Conservation (phyloP, 2,888 invertebrate genomes). For the Orchestes rusci region DNA sequence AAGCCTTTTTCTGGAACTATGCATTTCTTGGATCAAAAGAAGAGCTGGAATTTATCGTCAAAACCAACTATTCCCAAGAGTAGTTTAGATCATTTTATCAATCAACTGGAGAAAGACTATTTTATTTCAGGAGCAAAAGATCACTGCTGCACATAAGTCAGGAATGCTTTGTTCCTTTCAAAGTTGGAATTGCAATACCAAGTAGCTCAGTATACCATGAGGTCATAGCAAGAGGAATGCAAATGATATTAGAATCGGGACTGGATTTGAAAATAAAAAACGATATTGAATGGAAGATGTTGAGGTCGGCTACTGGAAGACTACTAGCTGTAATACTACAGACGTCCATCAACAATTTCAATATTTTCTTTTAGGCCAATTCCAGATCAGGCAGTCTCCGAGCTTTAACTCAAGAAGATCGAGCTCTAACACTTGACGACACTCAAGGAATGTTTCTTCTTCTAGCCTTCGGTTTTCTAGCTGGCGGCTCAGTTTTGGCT, state of each 20-base stretch:
- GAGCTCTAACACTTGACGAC: slow-evolving; percentile 69
- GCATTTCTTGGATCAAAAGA: slow-evolving; percentile 68
- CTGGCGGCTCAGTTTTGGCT: slow-evolving; percentile 55
- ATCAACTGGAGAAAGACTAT: no score
- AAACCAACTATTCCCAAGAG: slow-evolving; percentile 62
- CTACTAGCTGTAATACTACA: slow-evolving; percentile 51
- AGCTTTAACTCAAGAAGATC: slow-evolving; percentile 53
- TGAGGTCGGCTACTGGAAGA: slow-evolving; percentile 55
- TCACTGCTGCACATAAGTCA: slow-evolving; percentile 63
- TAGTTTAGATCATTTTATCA: slow-evolving; percentile 34
- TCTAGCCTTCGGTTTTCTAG: slow-evolving; percentile 56
- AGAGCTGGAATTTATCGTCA: slow-evolving; percentile 65
- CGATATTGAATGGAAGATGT: slow-evolving; percentile 68
- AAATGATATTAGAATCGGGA: slow-evolving; percentile 60
- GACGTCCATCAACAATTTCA: background rate
- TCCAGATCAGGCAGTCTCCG: slow-evolving; percentile 42
- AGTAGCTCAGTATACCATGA: slow-evolving; percentile 57
- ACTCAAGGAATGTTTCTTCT: slow-evolving; percentile 78
- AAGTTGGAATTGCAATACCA: slow-evolving; percentile 59
- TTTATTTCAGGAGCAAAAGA: slow-evolving; percentile 47
- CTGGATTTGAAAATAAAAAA: slow-evolving; percentile 57
- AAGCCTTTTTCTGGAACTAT: slow-evolving; percentile 71
- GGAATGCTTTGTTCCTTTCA: slow-evolving; percentile 68
- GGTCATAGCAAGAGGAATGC: slow-evolving; percentile 54
- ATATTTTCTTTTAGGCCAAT: slow-evolving; percentile 42